These are phyloP conservation scores for Agrilus mali DNA, from an alignment of 2,888 invertebrate species.

Conservation along the genomic window DNA sequence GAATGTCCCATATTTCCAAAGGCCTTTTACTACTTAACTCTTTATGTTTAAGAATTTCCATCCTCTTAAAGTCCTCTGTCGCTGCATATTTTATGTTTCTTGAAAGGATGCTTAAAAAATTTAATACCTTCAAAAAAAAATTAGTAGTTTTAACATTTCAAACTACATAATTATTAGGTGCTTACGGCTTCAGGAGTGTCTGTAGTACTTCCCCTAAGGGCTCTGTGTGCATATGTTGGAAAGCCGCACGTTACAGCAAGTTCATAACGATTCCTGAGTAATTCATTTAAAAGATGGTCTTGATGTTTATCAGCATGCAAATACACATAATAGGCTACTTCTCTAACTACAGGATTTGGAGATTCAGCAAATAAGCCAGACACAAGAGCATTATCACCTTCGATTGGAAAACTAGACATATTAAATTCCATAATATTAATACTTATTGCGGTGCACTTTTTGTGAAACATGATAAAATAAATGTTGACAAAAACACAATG, in stretches of 20 bases:
- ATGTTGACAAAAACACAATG: no score
- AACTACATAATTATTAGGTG: no score
- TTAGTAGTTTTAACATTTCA: no score
- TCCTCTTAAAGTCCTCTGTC: slow-evolving; percentile 57
- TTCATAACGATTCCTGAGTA: slow-evolving; percentile 62
- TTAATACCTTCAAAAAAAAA: no score
- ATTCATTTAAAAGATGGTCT: slow-evolving; percentile 56
- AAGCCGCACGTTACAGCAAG: slow-evolving; percentile 86
- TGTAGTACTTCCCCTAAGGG: slow-evolving; percentile 77
- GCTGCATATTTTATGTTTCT: slow-evolving; percentile 58
- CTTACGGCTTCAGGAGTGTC: slow-evolving; percentile 65
- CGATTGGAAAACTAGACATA: slow-evolving; percentile 40
- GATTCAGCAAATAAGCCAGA: slow-evolving; percentile 78
- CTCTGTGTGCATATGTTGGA: slow-evolving; percentile 76
- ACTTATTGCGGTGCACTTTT: no score
- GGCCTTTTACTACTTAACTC: slow-evolving; percentile 18
- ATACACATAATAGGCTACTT: slow-evolving; percentile 80
- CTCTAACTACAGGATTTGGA: slow-evolving; percentile 62
- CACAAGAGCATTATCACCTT: slow-evolving; percentile 62
- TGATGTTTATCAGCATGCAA: slow-evolving; percentile 67
- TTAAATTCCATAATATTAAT: no score
- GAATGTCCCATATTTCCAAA: slow-evolving; percentile 73
- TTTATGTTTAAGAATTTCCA: slow-evolving; percentile 60
- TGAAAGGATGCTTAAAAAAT: slow-evolving; percentile 65
- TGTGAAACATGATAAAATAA: no score